A percentile compares a stretch with the other conserved stretches of the same genome.
These are phyloP conservation scores for Tolypeutes matacus DNA, from an alignment of 2,797 vertebrate species.

Conservation along the genomic window DNA sequence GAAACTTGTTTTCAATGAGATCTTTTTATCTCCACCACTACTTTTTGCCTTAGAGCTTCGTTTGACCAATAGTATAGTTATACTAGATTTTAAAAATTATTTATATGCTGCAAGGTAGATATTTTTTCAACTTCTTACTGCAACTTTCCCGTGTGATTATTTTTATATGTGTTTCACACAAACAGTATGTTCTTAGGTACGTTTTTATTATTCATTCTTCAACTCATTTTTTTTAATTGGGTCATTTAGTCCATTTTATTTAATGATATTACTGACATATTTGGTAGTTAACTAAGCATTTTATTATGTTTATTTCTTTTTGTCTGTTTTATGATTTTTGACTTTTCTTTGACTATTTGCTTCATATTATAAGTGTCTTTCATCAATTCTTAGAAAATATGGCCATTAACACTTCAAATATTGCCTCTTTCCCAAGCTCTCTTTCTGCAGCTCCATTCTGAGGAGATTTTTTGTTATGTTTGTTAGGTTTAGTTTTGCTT, in stretches of 20 bases:
- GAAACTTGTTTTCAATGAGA: not conserved
- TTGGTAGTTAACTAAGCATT: not conserved
- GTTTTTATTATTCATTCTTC: not conserved
- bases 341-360: not conserved
- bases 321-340: not conserved
- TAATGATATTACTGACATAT: not conserved
- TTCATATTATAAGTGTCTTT: not conserved
- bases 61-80: not conserved
- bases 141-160: not conserved
- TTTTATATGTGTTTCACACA: not conserved
- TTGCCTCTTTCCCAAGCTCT: too few species aligned
- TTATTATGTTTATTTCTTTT: not conserved
- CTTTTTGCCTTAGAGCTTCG: not conserved
- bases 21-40: not conserved
- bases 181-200: not conserved
- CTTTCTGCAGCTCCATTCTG: too few species aligned
- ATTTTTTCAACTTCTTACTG: not conserved
- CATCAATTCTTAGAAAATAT: too few species aligned
- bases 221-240: not conserved
- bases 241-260: not conserved
- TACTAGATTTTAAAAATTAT: not conserved
- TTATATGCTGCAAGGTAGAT: not conserved
- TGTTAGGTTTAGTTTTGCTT: too few species aligned
- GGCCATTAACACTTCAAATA: too few species aligned
- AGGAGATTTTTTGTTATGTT: too few species aligned